Evolutionary conservation across 2,888 invertebrate species (phyloP).

Genomic region (Apotomis turbidana): DNA sequence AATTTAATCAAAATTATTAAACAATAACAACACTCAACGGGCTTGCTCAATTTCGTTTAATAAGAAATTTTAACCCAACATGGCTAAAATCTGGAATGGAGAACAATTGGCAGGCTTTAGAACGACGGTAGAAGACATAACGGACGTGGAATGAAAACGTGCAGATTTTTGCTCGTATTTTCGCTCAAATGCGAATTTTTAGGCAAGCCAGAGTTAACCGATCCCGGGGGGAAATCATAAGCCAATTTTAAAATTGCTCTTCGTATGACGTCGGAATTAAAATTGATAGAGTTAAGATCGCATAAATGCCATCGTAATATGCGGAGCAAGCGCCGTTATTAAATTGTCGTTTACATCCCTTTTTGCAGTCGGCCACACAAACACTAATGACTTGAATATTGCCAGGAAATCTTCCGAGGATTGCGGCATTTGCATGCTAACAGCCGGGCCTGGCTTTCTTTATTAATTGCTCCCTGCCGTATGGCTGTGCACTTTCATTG

Average conservation of each 20-base stretch:
- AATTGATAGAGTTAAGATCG: conserved; percentile 24
- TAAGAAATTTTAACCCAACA: conserved; percentile 53
- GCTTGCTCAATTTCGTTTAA: conserved; percentile 54
- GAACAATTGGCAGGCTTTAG: conserved; percentile 53
- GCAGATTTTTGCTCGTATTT: conserved; percentile 44
- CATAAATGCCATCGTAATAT: conserved; percentile 26
- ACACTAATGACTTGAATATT: conserved; percentile 74
- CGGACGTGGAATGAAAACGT: conserved; percentile 51
- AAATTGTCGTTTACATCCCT: conserved; percentile 49
- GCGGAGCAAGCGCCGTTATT: conserved; percentile 35
- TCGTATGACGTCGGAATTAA: conserved; percentile 24
- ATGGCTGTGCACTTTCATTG: conserved; percentile 27
- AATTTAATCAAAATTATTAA: conserved; percentile 38
- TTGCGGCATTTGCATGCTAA: conserved; percentile 71
- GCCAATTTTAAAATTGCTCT: conserved; percentile 34
- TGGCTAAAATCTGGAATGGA: conserved; percentile 50
- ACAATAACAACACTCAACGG: conserved; percentile 43
- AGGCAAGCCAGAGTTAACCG: conserved; percentile 24
- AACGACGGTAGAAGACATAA: conserved; percentile 50
- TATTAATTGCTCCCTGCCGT: conserved; percentile 60
- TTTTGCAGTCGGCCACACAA: conserved; percentile 64
- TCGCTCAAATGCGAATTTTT: conserved; percentile 32
- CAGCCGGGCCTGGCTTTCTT: conserved; percentile 60
- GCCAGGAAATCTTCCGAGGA: conserved; percentile 63
- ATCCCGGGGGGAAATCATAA: conserved; percentile 31